Evolutionary conservation across 2,888 invertebrate species (phyloP).

Genomic region (Synergus gifuensis): DNA sequence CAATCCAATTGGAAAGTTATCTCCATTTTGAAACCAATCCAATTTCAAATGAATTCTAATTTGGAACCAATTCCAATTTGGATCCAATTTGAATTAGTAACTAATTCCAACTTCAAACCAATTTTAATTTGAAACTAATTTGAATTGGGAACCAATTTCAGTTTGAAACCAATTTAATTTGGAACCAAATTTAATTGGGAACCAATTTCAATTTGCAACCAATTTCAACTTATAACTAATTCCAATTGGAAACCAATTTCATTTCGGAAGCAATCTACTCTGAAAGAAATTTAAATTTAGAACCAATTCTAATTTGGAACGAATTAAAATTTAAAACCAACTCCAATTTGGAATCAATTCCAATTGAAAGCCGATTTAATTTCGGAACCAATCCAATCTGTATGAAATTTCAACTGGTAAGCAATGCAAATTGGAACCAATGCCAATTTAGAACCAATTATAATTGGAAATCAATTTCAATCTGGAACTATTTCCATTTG

Average conservation of each 20-base stretch:
- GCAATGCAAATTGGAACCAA: no score
- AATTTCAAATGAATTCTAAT: no score
- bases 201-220: neutral
- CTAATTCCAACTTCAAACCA: neutral
- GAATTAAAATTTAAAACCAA: neutral
- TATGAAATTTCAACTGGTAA: no score
- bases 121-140: no score
- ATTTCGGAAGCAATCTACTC: neutral
- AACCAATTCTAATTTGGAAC: neutral
- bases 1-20: no score
- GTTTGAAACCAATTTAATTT: neutral
- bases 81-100: neutral
- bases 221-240: neutral
- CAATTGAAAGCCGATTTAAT: no score
- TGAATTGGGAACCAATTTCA: neutral
- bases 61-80: neutral
- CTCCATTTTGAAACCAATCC: neutral
- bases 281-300: accelerated
- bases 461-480: no score
- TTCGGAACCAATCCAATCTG: no score
- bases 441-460: no score
- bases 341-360: neutral
- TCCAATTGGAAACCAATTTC: neutral
- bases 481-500: no score
- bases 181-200: neutral